Evolutionary conservation across 1,140 invertebrate species (phyloP), one percentile per base, ranked within the genome.

Genomic region (Drosophila athabasca): DNA sequence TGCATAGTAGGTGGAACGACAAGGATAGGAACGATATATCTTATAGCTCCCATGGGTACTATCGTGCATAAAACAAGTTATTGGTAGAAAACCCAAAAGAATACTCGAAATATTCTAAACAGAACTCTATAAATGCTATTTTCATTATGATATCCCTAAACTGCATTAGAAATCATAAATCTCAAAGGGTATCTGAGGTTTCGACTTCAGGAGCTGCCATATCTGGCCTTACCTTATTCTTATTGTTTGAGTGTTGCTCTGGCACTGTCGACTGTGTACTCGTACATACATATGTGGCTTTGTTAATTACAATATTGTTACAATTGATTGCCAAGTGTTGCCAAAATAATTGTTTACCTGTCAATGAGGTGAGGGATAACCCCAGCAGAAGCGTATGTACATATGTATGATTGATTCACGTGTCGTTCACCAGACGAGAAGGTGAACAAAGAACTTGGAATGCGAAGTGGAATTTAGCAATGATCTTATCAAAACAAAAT

Each of bases 291-390:
- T 39, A 35, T 26, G 51, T 41, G 60, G 11, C 31, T 39, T 60
- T n/a, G 52, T 54, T 71, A 74, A 87, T 84, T 85, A 55, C 39
- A 58, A 71, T 83, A 75, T 49, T 64, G 61, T 48, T 31, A 53
- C 79, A 75, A 60, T 52, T 79, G 79, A 83, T 83, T 76, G 62
- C 29, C 73, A 61, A 50, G 59, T 62, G 13, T 53, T 61, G 68
- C 69, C 64, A 61, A 70, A 76, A 85, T 87, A 75, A 85, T 85
- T 85, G 66, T 79, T 58, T 48, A 24, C 35, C 70, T 49, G 13
- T 49, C 48, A 44, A 29, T 58, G 41, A 31, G 54, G 45, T 44
- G 26, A 39, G 35, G 35, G 35, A 39, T 39, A 11, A 13, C 35
- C 35, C 11, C 11, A 13, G 9, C 6, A 31, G 8, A 9, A 7